phyloP scores from a whole-genome alignment of 1,140 invertebrate species.

The Lerema accius region DNA sequence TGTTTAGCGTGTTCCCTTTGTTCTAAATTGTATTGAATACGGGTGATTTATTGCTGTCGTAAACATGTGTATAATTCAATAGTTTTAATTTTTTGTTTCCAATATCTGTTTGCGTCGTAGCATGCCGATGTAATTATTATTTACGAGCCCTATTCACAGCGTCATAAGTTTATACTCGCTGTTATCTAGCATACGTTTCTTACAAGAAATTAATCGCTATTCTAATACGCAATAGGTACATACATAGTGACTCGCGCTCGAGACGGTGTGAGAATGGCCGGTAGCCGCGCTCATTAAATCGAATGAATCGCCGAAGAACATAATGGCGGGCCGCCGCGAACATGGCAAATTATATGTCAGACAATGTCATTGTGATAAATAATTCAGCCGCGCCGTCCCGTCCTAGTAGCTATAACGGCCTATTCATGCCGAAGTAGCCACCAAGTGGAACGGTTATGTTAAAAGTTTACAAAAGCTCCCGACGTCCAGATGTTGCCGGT shows the following conservation, averaged over 20 bases:
- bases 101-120: background rate
- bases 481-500: conserved; percentile 12
- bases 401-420: conserved; percentile 25
- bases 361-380: conserved; percentile 75
- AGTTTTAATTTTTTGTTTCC: background rate
- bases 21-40: conserved; percentile 1
- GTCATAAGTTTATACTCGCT: background rate
- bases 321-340: conserved; percentile 62
- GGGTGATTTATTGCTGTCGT: background rate
- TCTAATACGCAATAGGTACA: background rate
- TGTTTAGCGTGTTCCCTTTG: background rate
- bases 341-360: conserved; percentile 73
- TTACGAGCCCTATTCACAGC: background rate
- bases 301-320: conserved; percentile 73
- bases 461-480: conserved; percentile 28
- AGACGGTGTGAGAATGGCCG: conserved; percentile 58
- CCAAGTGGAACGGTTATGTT: conserved; percentile 26
- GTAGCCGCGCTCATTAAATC: conserved; percentile 71
- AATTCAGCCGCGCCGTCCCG: conserved; percentile 46
- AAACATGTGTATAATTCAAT: background rate
- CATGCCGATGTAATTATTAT: background rate
- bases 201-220: conserved; percentile 23
- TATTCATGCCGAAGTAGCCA: conserved; percentile 28
- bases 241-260: background rate
- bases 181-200: conserved; percentile 10